Conservation (phyloP, 2,888 invertebrate species). For the Eledona agricola region DNA sequence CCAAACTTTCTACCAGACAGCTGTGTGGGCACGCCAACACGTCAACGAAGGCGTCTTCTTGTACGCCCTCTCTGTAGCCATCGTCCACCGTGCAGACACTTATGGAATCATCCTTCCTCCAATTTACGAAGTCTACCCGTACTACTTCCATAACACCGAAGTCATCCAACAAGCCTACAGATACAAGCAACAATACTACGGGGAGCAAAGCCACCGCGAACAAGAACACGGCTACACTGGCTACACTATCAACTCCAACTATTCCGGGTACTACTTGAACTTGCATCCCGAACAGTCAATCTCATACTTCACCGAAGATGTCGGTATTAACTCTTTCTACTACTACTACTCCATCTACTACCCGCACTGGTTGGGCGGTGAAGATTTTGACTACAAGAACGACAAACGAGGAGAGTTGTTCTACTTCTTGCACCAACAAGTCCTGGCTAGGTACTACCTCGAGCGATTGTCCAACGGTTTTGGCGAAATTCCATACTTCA, state of each 20-base stretch:
- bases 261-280: conserved; percentile 67
- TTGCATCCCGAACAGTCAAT: conserved; percentile 67
- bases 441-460: conserved; percentile 77
- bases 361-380: conserved; percentile 71
- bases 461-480: conserved; percentile 77
- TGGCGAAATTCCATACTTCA: conserved; percentile 71
- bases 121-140: conserved; percentile 77
- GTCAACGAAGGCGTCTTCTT: conserved; percentile 77
- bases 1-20: conserved; percentile 74
- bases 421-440: conserved; percentile 73
- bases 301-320: conserved; percentile 78
- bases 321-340: conserved; percentile 73
- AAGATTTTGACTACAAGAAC: conserved; percentile 62
- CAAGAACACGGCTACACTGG: conserved; percentile 48
- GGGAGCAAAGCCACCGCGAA: conserved; percentile 34
- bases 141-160: conserved; percentile 74
- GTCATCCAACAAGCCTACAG: conserved; percentile 74
- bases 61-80: conserved; percentile 70
- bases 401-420: conserved; percentile 72
- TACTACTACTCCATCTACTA: conserved; percentile 70
- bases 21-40: conserved; percentile 72
- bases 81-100: conserved; percentile 71
- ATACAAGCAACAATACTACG: conserved; percentile 66
- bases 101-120: conserved; percentile 74
- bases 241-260: conserved; percentile 71